A percentile compares a stretch with the other conserved stretches of the same genome.
phyloP scores from a whole-genome alignment of 2,797 vertebrate species.

The Centroberyx gerrardi region DNA sequence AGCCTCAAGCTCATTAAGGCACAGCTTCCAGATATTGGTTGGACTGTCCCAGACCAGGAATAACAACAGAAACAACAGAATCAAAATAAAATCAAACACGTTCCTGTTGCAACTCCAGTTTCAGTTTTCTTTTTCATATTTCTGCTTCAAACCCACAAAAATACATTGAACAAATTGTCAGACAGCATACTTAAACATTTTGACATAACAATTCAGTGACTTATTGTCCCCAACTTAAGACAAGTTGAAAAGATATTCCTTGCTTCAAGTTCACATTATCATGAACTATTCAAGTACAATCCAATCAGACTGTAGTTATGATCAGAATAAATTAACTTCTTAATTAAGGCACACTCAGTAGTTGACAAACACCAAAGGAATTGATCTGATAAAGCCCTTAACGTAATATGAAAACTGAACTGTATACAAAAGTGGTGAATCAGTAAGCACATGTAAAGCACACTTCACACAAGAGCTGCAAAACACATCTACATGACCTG shows the following conservation, averaged over 20 bases:
- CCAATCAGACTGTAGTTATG: conserved; percentile 22
- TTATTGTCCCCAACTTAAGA: conserved; percentile 47
- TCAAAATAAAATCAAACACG: too few species aligned
- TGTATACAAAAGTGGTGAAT: not conserved
- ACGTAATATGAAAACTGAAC: not conserved
- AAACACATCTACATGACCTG: not conserved
- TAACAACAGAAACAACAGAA: too few species aligned
- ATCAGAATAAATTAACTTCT: conserved; percentile 62
- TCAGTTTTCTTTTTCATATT: not conserved
- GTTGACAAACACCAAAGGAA: conserved; percentile 40
- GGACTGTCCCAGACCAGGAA: too few species aligned
- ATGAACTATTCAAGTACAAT: conserved; percentile 53
- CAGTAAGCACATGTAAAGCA: not conserved
- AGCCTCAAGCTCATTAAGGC: too few species aligned
- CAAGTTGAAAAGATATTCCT: conserved; percentile 9
- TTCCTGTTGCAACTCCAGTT: too few species aligned
- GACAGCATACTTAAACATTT: conserved; percentile 15
- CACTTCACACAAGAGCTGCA: not conserved
- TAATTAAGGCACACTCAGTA: conserved; percentile 72
- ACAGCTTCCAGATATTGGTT: too few species aligned
- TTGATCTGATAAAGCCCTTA: conserved; percentile 24
- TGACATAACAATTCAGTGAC: conserved; percentile 27
- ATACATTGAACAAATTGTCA: conserved; percentile 6
- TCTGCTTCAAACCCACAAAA: not conserved
- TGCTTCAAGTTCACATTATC: conserved; percentile 30